Conservation (phyloP, 2,888 invertebrate genomes). For the Pediacus dermestoides region DNA sequence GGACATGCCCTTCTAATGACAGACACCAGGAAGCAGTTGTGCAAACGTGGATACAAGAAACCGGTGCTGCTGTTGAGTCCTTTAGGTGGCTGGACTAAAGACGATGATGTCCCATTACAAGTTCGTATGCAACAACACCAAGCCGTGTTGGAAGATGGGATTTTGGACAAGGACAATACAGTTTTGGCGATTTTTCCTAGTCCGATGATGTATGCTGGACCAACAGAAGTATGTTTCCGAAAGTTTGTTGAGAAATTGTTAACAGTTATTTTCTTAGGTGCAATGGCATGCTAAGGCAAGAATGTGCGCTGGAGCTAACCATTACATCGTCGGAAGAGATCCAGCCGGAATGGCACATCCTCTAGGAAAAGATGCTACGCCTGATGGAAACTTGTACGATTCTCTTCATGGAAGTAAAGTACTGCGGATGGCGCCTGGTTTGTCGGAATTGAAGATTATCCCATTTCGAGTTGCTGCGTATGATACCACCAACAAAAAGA, state of each 20-base stretch:
- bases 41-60: slow-evolving; percentile 71
- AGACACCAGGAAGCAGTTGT: slow-evolving; percentile 76
- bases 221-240: slow-evolving; percentile 88
- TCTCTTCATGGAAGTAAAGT: slow-evolving; percentile 87
- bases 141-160: slow-evolving; percentile 80
- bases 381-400: slow-evolving; percentile 83
- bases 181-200: slow-evolving; percentile 95
- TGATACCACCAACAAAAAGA: slow-evolving; percentile 73
- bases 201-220: slow-evolving; percentile 99
- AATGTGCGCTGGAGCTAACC: slow-evolving; percentile 94
- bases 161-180: slow-evolving; percentile 77
- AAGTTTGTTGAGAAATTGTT: neutral
- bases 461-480: slow-evolving; percentile 99
- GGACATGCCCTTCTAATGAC: slow-evolving; percentile 96
- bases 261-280: slow-evolving; percentile 23
- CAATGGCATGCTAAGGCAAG: slow-evolving; percentile 90
- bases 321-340: slow-evolving; percentile 96
- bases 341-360: slow-evolving; percentile 97
- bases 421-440: slow-evolving; percentile 86
- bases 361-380: slow-evolving; percentile 51
- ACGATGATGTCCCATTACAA: slow-evolving; percentile 91
- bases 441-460: slow-evolving; percentile 86
- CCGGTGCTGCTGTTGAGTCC: slow-evolving; percentile 95
- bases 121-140: slow-evolving; percentile 87
- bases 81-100: slow-evolving; percentile 92